Base-by-base conservation (phyloP, 2,113 vertebrate species). In the Brachyhypopomus occidentalis region DNA sequence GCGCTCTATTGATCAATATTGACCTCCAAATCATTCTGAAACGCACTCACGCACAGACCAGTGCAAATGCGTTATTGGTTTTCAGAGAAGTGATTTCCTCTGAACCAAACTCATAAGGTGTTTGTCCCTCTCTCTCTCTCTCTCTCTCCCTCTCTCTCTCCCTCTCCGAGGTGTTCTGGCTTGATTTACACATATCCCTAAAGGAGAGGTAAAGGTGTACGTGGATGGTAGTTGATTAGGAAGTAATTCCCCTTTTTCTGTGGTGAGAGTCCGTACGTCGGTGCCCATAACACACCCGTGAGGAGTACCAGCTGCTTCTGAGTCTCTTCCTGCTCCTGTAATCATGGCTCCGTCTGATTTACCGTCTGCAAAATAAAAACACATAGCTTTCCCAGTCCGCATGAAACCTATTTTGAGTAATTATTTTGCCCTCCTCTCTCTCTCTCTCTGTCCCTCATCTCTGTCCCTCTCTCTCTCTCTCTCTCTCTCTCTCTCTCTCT, bases 291-390 rank as follows among this genome's bases (percentile, higher is more conserved):
- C 20, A 73, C 74, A 81, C 67, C 34, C 45, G 16, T 20, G 48
- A 41, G 30, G 22, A 79, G 41, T 1, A 45, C 67, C 16, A 80
- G 25, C 72, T 20, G n/a, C 66, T 64, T 48, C 70, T 74, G 56
- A 75, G 34, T 16, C 30, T 59, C 59, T 14, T 76, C 62, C 59
- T 75, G 19, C 73, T 52, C 70, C 23, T 8, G 9, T 73, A 77
- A 84, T 84, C 83, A 66, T 9, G 25, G 5, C 16, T 23, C 36
- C 66, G 34, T 76, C 74, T 83, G 23, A 52, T 77, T 83, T 71
- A 75, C 48, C 38, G 45, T 80, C 52, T n/a, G 63, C 58, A 80
- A 56, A 63, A 30, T 85, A 36, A n/a, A 27, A 82, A 85, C n/a
- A 25, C 79, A 63, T 1, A 3, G 2, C 56, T 60, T 16, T 78